phyloP scores from a whole-genome alignment of 2,113 vertebrate genomes.

The Microcebus ravelobensis region DNA sequence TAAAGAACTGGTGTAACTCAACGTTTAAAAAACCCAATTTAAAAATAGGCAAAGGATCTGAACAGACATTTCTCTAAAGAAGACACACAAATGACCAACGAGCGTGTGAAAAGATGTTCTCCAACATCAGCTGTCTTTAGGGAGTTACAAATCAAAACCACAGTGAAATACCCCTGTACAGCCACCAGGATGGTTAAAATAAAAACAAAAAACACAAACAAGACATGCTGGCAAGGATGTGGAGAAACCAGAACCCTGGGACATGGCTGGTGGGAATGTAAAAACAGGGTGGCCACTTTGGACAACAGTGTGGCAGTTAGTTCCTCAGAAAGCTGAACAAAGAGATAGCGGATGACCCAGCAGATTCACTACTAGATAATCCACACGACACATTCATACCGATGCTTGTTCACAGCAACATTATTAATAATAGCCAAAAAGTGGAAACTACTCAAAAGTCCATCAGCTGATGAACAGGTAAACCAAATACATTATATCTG shows the following conservation, averaged over 20 bases:
- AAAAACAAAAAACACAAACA: neutral
- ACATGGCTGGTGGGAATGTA: fast-evolving
- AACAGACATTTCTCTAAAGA: neutral
- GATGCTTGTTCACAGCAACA: neutral
- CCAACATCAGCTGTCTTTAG: neutral
- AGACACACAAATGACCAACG: neutral
- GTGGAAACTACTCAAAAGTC: too few species aligned
- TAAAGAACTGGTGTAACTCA: neutral
- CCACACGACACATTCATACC: too few species aligned
- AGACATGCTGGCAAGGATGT: fast-evolving
- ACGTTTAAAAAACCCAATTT: neutral
- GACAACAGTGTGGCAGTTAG: neutral
- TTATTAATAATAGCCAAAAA: too few species aligned
- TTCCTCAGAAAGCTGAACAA: neutral
- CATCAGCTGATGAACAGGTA: too few species aligned
- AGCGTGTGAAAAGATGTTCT: neutral
- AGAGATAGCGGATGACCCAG: neutral
- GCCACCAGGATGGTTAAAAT: neutral
- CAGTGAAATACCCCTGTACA: fast-evolving
- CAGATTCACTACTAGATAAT: fast-evolving
- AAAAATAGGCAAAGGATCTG: neutral
- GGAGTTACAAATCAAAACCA: neutral
- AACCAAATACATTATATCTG: too few species aligned
- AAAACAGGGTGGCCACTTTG: neutral
- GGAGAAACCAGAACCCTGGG: fast-evolving